Percentiles rank a stretch among this genome's conserved stretches.
These are phyloP conservation scores for Campoletis sonorensis DNA, from an alignment of 1,140 invertebrate species.

Conservation along the genomic window DNA sequence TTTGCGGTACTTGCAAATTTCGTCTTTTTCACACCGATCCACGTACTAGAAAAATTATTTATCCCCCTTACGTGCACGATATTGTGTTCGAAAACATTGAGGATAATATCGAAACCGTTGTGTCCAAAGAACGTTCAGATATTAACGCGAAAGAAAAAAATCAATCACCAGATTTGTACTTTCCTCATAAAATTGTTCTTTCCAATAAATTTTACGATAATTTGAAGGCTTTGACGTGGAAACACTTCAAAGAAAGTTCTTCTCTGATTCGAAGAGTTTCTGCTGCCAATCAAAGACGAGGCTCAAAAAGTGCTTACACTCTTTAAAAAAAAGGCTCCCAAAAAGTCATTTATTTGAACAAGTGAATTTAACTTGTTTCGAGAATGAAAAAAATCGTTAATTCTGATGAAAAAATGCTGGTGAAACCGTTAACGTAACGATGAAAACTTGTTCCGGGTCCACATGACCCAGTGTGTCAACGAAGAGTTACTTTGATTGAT, in stretches of 20 bases:
- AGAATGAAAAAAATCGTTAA: too few species aligned
- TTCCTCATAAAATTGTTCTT: slow-evolving; percentile 23
- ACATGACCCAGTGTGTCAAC: too few species aligned
- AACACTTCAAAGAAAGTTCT: slow-evolving; percentile 16
- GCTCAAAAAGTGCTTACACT: background rate
- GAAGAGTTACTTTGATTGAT: too few species aligned
- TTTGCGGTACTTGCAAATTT: slow-evolving; percentile 55
- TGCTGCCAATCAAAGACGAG: background rate
- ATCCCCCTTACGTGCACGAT: slow-evolving; percentile 55
- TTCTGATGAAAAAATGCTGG: too few species aligned
- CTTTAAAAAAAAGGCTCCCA: background rate
- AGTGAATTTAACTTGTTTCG: too few species aligned
- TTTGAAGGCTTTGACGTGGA: slow-evolving; percentile 7
- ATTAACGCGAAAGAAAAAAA: background rate
- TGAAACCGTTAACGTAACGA: too few species aligned
- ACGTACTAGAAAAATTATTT: slow-evolving; percentile 60
- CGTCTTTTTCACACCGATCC: slow-evolving; percentile 62
- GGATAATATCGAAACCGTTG: background rate
- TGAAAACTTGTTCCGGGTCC: too few species aligned
- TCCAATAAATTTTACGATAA: slow-evolving; percentile 29
- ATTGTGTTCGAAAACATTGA: slow-evolving; percentile 40
- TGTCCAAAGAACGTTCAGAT: background rate
- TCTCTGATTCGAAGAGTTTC: slow-evolving; percentile 11
- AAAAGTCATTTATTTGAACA: too few species aligned
- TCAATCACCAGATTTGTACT: background rate